Conservation (phyloP, 2,797 vertebrate species). For the Sitta carolinensis region DNA sequence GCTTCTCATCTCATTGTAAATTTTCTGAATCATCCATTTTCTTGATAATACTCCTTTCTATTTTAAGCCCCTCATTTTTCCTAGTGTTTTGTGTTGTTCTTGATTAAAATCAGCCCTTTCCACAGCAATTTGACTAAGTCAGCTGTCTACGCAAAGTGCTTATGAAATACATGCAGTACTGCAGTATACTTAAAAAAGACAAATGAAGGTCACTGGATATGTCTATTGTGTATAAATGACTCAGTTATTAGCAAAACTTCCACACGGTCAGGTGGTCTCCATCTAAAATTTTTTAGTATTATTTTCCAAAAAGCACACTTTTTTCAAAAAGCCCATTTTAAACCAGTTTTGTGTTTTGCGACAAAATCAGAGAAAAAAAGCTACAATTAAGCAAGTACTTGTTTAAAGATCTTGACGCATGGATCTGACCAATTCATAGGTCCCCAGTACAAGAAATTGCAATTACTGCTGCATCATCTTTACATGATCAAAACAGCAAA, state of each 20-base stretch:
- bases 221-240: neutral
- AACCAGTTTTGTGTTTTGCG: neutral
- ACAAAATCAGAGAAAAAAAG: neutral
- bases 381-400: neutral
- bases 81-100: conserved; percentile 18
- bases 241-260: neutral
- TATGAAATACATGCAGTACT: conserved; percentile 17
- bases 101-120: conserved; percentile 58
- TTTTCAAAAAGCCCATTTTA: neutral
- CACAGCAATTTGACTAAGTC: conserved; percentile 21
- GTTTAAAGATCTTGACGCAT: neutral
- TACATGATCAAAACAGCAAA: neutral
- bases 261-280: neutral
- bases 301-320: neutral
- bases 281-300: neutral
- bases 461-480: neutral
- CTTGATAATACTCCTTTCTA: conserved; percentile 44
- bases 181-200: conserved; percentile 42
- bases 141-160: conserved; percentile 17
- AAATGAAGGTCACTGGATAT: conserved; percentile 14
- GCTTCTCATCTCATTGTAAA: conserved; percentile 10
- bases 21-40: conserved; percentile 42
- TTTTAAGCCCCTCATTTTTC: conserved; percentile 44
- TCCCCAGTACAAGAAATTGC: neutral
- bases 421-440: neutral